phyloP scores from a whole-genome alignment of 2,888 invertebrate genomes.

The Lasioglossum figueresi region DNA sequence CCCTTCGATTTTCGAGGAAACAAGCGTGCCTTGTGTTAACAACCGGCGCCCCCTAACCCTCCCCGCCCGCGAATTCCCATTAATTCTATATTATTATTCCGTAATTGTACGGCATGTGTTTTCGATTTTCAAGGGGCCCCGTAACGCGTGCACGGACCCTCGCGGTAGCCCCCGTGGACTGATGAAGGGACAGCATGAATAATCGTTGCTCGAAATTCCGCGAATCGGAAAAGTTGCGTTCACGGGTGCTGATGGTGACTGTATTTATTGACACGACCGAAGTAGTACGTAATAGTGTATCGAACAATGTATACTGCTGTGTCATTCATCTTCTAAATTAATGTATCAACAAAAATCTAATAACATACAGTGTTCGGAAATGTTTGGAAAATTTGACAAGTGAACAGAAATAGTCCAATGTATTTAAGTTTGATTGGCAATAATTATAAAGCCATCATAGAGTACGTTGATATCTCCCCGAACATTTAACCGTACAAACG shows the following conservation, averaged over 20 bases:
- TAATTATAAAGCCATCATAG: background rate
- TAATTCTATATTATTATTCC: slow-evolving; percentile 75
- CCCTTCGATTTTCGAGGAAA: slow-evolving; percentile 68
- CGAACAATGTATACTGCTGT: no score
- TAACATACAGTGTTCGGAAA: background rate
- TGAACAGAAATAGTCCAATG: background rate
- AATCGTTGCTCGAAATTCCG: slow-evolving; percentile 9
- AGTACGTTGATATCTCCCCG: background rate
- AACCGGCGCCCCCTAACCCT: slow-evolving; percentile 21
- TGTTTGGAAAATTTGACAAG: background rate
- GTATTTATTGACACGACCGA: no score
- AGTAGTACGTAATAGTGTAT: no score
- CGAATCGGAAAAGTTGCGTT: slow-evolving; percentile 9
- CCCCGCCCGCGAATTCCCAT: slow-evolving; percentile 61
- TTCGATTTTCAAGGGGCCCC: slow-evolving; percentile 59
- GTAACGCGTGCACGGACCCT: slow-evolving; percentile 26
- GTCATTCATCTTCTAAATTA: no score
- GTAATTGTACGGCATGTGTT: slow-evolving; percentile 74
- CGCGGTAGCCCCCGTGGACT: slow-evolving; percentile 19
- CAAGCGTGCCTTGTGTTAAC: slow-evolving; percentile 56
- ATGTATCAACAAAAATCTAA: background rate
- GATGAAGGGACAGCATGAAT: slow-evolving; percentile 12
- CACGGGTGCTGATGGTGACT: background rate
- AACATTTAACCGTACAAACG: background rate
- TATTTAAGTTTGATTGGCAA: background rate